Base-by-base conservation (phyloP, 2,797 vertebrate genomes). In the Pampus argenteus region DNA sequence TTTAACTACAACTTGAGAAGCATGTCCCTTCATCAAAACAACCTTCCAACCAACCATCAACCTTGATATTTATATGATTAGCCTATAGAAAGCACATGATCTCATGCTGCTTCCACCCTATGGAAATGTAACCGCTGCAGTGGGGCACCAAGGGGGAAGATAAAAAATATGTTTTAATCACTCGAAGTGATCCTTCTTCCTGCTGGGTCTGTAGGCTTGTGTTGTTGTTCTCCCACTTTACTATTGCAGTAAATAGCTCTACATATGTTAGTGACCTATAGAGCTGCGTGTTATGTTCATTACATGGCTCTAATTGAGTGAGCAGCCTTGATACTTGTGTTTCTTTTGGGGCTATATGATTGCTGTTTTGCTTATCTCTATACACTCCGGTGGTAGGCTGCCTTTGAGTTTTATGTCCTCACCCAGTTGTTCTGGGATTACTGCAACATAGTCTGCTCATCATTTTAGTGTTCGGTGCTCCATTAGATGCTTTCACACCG, bases 231-330 rank as follows among this genome's bases (percentile, higher is more conserved):
- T 69, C 50, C 9, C 13, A 36, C 52, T 65, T 56, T 76, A 49
- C 54, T 51, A 26, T 25, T 62, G 68, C 74, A 74, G 75, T 83
- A 74, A 85, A 81, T 81, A 74, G 66, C 79, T 66, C 56, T 61
- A 0, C 77, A 73, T 71, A 72, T 82, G 50, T 84, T 57, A 86
- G 60, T 58, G 38, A 49, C 42, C 70, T 77, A 44, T 66, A 59
- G 70, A 78, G 72, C 42, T 51, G 42, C 71, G 45, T 34, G 15
- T 70, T 72, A 23, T 45, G 58, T 72, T 83, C 23, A 62, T 74
- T 81, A 68, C 64, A 50, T 36, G 81, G 66, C 74, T 74, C 44
- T 88, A 86, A 88, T 91, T 89, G n/a, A 86, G 76, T 55, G 38
- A 81, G 67, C 40, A 28, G 40, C 34, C 47, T 22, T 14, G 40